phyloP scores from a whole-genome alignment of 2,113 vertebrate species.

The Propithecus coquereli region DNA sequence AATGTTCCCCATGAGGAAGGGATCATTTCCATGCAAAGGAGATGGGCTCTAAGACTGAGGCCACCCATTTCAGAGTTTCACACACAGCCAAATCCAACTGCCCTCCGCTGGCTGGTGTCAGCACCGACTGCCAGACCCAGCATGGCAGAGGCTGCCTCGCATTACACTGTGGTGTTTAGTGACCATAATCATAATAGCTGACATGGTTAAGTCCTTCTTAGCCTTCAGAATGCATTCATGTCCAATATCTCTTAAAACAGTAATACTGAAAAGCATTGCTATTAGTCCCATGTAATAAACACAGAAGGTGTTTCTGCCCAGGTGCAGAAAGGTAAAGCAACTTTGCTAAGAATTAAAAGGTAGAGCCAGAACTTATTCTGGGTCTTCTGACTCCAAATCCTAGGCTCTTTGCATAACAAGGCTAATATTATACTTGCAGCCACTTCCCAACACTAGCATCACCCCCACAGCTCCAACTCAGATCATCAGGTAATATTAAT shows the following conservation, averaged over 20 bases:
- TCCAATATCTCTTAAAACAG: background rate
- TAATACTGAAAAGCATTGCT: too few species aligned
- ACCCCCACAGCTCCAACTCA: too few species aligned
- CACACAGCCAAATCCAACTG: background rate
- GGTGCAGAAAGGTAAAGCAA: background rate
- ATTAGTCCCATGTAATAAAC: background rate
- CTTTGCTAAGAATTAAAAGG: background rate
- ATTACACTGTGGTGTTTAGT: fast-evolving
- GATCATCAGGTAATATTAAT: too few species aligned
- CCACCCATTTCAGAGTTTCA: background rate
- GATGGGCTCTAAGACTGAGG: background rate
- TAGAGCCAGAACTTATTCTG: background rate
- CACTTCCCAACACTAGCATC: too few species aligned
- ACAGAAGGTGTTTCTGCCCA: background rate
- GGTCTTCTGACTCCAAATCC: background rate
- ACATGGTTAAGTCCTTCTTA: background rate
- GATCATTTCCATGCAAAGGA: background rate
- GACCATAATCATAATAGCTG: background rate
- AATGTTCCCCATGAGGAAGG: background rate
- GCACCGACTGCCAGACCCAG: background rate
- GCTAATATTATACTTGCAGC: too few species aligned
- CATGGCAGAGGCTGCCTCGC: fast-evolving
- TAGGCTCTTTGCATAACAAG: background rate
- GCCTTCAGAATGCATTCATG: background rate
- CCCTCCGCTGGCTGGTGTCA: fast-evolving